phyloP scores from a whole-genome alignment of 2,113 vertebrate species.

The Tenebrosternarchus preto region DNA sequence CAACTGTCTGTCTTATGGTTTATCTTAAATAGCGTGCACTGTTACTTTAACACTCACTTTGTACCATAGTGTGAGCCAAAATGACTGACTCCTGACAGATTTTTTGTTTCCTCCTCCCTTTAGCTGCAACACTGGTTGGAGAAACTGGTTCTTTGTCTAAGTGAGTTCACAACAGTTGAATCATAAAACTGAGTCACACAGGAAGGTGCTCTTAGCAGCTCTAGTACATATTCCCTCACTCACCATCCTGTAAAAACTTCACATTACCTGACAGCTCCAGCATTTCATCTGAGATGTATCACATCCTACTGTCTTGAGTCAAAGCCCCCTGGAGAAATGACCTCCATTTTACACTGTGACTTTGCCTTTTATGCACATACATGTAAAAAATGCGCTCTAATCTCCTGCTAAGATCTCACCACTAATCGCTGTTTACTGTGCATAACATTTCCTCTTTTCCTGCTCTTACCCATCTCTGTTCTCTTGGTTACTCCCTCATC shows the following conservation, averaged over 20 bases:
- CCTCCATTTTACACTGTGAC: constrained; percentile 23
- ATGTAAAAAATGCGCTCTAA: constrained; percentile 31
- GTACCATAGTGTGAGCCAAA: constrained; percentile 22
- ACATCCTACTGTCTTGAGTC: constrained; percentile 36
- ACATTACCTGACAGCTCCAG: constrained; percentile 40
- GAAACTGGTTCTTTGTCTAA: constrained; percentile 42
- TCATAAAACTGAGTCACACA: constrained; percentile 47
- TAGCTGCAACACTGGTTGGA: constrained; percentile 32
- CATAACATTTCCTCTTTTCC: constrained; percentile 39
- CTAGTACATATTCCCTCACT: constrained; percentile 36
- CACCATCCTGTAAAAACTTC: constrained; percentile 45
- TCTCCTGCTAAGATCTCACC: constrained; percentile 47
- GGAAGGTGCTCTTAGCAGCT: constrained; percentile 17
- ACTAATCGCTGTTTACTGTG: constrained; percentile 39
- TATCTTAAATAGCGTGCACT: constrained; percentile 30
- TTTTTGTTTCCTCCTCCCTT: constrained; percentile 39
- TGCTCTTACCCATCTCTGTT: not conserved
- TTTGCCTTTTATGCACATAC: constrained; percentile 28
- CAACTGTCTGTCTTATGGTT: no score
- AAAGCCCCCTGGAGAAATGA: constrained; percentile 23
- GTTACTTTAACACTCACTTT: constrained; percentile 41
- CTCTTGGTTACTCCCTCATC: constrained; percentile 25
- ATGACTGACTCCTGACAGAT: constrained; percentile 38
- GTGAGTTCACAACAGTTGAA: constrained; percentile 27
- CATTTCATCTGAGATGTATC: constrained; percentile 39